Evolutionary conservation across 2,888 invertebrate genomes (phyloP).

Genomic region (Encarsia formosa): DNA sequence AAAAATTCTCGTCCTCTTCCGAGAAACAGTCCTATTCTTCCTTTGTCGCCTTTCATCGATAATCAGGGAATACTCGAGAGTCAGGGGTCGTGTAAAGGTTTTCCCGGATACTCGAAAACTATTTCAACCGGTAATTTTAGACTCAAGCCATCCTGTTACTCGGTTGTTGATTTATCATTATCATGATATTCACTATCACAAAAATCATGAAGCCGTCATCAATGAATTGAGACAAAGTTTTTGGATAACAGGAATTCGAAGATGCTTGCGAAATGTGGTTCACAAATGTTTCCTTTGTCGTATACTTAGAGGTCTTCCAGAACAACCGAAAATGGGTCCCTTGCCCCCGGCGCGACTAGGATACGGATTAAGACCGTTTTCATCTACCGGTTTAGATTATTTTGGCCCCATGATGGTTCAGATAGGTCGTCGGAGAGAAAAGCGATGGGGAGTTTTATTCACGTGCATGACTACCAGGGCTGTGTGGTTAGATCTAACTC

Average conservation of each 20-base stretch:
- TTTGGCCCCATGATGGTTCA: too few species aligned
- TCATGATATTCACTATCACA: constrained; percentile 4
- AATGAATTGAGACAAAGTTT: constrained; percentile 8
- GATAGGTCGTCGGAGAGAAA: too few species aligned
- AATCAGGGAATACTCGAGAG: background rate
- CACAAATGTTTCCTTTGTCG: background rate
- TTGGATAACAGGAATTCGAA: background rate
- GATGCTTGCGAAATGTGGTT: background rate
- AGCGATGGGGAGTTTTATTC: too few species aligned
- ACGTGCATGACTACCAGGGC: too few species aligned
- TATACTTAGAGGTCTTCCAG: too few species aligned
- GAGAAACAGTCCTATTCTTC: background rate
- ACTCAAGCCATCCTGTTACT: constrained; percentile 5
- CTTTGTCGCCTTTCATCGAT: background rate
- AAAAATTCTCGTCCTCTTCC: background rate
- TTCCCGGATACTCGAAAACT: background rate
- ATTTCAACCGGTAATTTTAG: constrained; percentile 14
- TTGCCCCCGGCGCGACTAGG: too few species aligned
- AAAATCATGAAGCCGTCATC: constrained; percentile 9
- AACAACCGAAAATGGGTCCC: too few species aligned
- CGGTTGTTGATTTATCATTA: constrained; percentile 8
- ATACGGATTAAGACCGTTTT: too few species aligned
- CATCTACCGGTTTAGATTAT: too few species aligned
- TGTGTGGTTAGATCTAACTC: too few species aligned
- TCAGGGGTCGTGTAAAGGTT: background rate